Percentiles rank a stretch among this genome's conserved stretches.
phyloP scores from a whole-genome alignment of 2,888 invertebrate genomes.

The Zaprionus bogoriensis region DNA sequence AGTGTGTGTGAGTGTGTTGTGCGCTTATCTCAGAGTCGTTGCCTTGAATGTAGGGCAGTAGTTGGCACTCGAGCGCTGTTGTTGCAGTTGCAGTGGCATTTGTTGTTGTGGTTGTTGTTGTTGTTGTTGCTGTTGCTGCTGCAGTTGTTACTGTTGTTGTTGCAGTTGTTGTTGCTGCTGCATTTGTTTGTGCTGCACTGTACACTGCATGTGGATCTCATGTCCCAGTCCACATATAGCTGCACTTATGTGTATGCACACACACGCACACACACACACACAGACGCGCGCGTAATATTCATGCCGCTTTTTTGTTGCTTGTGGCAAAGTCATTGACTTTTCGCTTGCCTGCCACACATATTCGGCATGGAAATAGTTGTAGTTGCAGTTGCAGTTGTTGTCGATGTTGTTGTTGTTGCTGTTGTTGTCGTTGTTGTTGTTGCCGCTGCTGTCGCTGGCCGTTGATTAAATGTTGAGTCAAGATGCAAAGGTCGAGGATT shows the following conservation, averaged over 20 bases:
- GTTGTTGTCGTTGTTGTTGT: conserved; percentile 9
- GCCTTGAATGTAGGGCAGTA: conserved; percentile 78
- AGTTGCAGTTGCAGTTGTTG: conserved; percentile 24
- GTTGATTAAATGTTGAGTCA: conserved; percentile 51
- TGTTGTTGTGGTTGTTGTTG: too few relatives aligned
- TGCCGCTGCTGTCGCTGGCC: conserved; percentile 5
- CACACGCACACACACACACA: conserved; percentile 18
- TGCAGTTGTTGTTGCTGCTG: conserved; percentile 44
- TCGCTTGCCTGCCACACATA: conserved; percentile 45
- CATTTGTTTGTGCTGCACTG: conserved; percentile 20
- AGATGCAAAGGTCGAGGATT: conserved; percentile 55
- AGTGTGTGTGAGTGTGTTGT: conserved; percentile 34
- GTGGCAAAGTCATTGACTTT: conserved; percentile 60
- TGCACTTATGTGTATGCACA: conserved; percentile 32
- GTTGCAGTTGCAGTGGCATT: conserved; percentile 37
- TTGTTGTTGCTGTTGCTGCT: conserved; percentile 38
- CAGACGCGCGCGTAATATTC: conserved; percentile 10
- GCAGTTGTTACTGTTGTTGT: conserved; percentile 17
- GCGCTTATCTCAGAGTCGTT: conserved; percentile 76
- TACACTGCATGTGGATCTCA: conserved; percentile 63
- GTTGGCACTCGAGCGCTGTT: conserved; percentile 71
- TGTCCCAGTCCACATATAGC: conserved; percentile 48
- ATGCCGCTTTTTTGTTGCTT: conserved; percentile 22
- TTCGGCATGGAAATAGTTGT: conserved; percentile 51
- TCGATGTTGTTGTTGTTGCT: not conserved